phyloP scores from a whole-genome alignment of 2,888 invertebrate species.

The Chloromyia formosa region DNA sequence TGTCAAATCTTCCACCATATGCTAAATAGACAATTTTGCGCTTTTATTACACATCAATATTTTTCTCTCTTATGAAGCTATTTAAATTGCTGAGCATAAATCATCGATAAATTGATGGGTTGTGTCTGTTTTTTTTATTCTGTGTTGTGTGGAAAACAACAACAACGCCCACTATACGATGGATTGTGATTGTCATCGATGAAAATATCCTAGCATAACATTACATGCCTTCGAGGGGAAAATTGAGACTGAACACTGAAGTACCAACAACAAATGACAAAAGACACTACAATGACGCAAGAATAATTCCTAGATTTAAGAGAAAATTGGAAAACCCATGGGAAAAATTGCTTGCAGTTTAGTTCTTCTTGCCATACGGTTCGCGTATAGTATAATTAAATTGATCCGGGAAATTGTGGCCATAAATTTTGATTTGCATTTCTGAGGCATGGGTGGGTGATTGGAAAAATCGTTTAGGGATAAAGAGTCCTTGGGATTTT shows the following conservation, averaged over 20 bases:
- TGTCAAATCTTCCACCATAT: too few species aligned
- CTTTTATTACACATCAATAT: background rate
- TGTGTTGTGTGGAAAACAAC: background rate
- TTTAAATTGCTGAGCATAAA: background rate
- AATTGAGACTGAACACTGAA: too few species aligned
- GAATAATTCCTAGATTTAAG: background rate
- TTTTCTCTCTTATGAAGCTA: background rate
- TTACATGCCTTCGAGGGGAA: background rate
- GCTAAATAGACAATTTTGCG: too few species aligned
- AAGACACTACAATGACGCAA: background rate
- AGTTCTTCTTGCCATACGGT: background rate
- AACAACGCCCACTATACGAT: too few species aligned
- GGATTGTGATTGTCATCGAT: too few species aligned
- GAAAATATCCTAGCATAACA: too few species aligned
- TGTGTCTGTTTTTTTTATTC: too few species aligned
- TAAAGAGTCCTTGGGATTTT: too few species aligned
- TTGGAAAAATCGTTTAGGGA: background rate
- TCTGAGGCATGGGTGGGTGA: background rate
- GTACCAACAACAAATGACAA: background rate
- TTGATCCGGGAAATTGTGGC: background rate
- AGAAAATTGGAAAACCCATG: background rate
- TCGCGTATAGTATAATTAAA: background rate
- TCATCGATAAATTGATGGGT: background rate
- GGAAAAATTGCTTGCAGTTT: background rate
- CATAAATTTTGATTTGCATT: background rate